Conservation (phyloP, 2,113 vertebrate genomes). For the Oryzias javanicus region DNA sequence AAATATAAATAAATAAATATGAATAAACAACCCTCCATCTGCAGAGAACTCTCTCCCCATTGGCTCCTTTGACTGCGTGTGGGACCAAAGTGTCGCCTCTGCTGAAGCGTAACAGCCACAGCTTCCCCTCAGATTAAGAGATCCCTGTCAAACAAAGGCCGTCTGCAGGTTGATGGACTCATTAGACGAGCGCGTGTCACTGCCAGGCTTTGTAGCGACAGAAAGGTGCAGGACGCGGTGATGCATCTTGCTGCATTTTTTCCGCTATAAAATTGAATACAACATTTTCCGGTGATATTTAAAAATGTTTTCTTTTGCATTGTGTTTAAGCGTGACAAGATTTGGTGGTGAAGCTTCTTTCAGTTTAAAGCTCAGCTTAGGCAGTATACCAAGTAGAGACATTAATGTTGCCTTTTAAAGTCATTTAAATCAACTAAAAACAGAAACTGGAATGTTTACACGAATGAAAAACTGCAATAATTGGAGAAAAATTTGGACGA, state of each 20-base stretch:
- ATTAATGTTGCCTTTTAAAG: too few species aligned
- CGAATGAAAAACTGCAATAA: too few species aligned
- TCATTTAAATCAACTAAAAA: too few species aligned
- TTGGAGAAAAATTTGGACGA: too few species aligned
- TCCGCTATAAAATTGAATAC: conserved; percentile 8
- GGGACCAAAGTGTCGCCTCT: conserved; percentile 57
- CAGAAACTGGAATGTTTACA: too few species aligned
- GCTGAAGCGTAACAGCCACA: conserved; percentile 56
- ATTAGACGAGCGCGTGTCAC: conserved; percentile 54
- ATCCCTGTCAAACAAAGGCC: conserved; percentile 49
- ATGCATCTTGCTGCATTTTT: conserved; percentile 17
- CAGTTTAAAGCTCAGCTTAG: neutral
- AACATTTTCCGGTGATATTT: conserved; percentile 22
- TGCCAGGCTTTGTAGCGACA: conserved; percentile 29
- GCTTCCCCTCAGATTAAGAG: conserved; percentile 55
- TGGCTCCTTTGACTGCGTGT: conserved; percentile 47
- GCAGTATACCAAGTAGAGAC: neutral
- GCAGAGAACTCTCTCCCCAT: conserved; percentile 38
- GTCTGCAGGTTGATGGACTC: conserved; percentile 47
- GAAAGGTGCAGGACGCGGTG: conserved; percentile 31
- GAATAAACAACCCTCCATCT: neutral
- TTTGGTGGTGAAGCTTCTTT: neutral
- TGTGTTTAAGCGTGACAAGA: neutral
- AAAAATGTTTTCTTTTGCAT: conserved; percentile 4
- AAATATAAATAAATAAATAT: too few species aligned